phyloP scores from a whole-genome alignment of 2,797 vertebrate species.

The Tolypeutes matacus region DNA sequence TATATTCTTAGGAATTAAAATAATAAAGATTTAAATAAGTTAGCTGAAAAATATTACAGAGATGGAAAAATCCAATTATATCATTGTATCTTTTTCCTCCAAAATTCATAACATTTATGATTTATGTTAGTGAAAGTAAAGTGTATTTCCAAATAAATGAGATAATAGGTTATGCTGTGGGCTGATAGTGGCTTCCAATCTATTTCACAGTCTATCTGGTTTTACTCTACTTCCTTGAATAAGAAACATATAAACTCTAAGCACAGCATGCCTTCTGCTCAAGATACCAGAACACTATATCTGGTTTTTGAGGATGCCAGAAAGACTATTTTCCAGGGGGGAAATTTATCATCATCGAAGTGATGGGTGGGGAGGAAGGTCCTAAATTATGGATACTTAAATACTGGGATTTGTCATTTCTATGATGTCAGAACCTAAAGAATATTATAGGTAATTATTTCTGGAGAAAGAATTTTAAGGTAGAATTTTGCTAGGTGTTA shows the following conservation, averaged over 20 bases:
- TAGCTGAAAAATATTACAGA: background rate
- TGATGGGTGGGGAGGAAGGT: background rate
- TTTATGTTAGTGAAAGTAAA: background rate
- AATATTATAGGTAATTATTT: background rate
- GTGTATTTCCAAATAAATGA: background rate
- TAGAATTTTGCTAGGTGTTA: too few species aligned
- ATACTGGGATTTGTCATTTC: background rate
- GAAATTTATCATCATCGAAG: background rate
- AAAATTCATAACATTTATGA: background rate
- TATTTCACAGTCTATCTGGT: background rate
- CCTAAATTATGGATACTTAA: background rate
- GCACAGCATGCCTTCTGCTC: background rate
- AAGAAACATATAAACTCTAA: background rate
- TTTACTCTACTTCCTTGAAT: background rate
- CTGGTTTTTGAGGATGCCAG: background rate
- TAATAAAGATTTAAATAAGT: background rate
- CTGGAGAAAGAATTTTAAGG: background rate
- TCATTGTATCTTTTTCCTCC: background rate
- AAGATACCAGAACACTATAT: background rate
- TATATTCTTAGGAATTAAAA: background rate
- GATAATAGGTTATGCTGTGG: background rate
- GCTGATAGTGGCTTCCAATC: accelerated
- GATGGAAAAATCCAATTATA: background rate
- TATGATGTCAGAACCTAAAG: background rate
- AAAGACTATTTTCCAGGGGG: background rate